Percentiles rank a stretch among this genome's conserved stretches.
Evolutionary conservation across 2,888 invertebrate genomes (phyloP).

Genomic region (Mythimna ferrago): DNA sequence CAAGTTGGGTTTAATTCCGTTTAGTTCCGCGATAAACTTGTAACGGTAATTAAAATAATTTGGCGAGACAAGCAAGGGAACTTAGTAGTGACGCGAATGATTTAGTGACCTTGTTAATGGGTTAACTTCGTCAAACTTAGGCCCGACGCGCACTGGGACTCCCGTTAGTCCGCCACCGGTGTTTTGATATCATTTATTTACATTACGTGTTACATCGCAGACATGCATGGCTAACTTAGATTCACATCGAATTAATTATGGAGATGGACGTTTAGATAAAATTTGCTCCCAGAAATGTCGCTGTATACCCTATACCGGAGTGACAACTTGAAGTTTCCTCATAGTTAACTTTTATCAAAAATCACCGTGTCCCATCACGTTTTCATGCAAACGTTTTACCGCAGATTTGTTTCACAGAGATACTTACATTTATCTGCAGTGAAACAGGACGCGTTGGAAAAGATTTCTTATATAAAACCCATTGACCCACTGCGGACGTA

Average conservation of each 20-base stretch:
- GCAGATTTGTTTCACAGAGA: conserved; percentile 51
- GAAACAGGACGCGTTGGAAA: conserved; percentile 63
- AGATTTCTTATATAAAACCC: conserved; percentile 86
- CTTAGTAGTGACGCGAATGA: conserved; percentile 82
- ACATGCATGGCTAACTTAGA: conserved; percentile 12
- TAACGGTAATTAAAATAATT: conserved; percentile 83
- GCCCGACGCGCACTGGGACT: conserved; percentile 71
- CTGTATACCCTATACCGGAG: conserved; percentile 25
- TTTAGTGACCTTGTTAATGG: conserved; percentile 86
- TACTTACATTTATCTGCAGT: conserved; percentile 58
- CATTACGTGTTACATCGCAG: conserved; percentile 41
- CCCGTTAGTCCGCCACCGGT: conserved; percentile 71
- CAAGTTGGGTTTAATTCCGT: conserved; percentile 59
- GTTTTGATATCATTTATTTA: conserved; percentile 68
- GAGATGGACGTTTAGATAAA: conserved; percentile 19
- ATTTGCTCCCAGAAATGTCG: conserved; percentile 29
- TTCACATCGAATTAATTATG: conserved; percentile 33
- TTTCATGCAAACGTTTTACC: conserved; percentile 49
- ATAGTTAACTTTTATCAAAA: conserved; percentile 40
- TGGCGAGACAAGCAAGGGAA: conserved; percentile 76
- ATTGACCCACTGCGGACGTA: conserved; percentile 85
- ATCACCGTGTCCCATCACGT: conserved; percentile 30
- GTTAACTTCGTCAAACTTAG: conserved; percentile 84
- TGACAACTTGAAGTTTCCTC: conserved; percentile 41
- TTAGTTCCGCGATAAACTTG: conserved; percentile 70